Base-by-base conservation (phyloP, 1,140 invertebrate species). In the Drosophila lini region DNA sequence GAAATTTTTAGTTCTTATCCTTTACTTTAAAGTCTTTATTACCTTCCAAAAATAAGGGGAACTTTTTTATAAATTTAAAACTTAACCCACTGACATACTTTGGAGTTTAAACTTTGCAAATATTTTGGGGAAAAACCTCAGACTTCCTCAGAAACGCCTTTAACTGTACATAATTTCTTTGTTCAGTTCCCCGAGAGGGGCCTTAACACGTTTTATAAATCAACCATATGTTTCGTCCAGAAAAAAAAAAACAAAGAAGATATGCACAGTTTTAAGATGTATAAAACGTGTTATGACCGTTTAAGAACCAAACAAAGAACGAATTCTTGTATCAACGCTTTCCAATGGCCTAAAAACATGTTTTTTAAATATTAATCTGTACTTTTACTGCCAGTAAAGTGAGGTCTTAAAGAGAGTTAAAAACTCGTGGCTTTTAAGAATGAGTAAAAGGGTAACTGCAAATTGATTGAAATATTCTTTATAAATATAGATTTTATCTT, bases 131-230 rank as follows among this genome's bases (percentile, higher is more conserved):
- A 53, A 22, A 53, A n/a, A 10, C 50, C 19, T 15, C 19, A n/a
- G 7, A 2, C 8, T 36, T 36, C 13, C 1, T 5, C 13, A 5
- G 13, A 22, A 53, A 6, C 32, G 13, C 7, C 19, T 53, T 22
- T 38, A 53, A 53, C 32, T 53, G 16, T 22, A 36, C 50, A 53
- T 53, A 53, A 53, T 36, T 36, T 53, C 50, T 53, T 53, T 53
- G 50, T 53, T 53, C 13, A 4, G 7, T 0, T 36, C 11, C 11
- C 32, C 44, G 1, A 53, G 13, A 36, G 32, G 13, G 7, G 4
- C 3, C 50, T 52, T 34, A 53, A 53, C 50, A 53, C 50, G 50
- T 53, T 53, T 53, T 53, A 53, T 53, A 53, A 53, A 53, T 53
- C 50, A 53, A 38, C 50, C 50, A 53, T 53, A 53, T 53, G 50